Percentiles rank a stretch among this genome's conserved stretches.
Evolutionary conservation across 2,113 vertebrate genomes (phyloP).

Genomic region (Pollimyrus isidori): DNA sequence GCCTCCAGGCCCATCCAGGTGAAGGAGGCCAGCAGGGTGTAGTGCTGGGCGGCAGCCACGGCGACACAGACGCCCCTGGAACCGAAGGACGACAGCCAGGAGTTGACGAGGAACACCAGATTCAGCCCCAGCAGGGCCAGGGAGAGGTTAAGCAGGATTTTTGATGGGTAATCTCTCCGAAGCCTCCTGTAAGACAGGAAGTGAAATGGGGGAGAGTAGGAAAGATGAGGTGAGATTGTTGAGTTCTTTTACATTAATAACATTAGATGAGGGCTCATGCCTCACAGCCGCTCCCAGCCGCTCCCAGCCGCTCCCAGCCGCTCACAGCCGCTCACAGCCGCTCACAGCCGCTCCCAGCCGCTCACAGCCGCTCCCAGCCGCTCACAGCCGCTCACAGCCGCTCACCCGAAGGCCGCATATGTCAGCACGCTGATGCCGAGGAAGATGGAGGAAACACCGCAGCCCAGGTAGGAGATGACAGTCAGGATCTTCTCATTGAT

Average conservation of each 20-base stretch:
- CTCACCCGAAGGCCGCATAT: constrained; percentile 77
- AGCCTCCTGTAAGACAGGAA: constrained; percentile 60
- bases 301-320: too few species aligned
- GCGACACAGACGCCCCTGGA: constrained; percentile 59
- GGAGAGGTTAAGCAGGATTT: constrained; percentile 82
- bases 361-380: too few species aligned
- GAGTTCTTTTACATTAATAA: not conserved
- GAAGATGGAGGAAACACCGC: constrained; percentile 77
- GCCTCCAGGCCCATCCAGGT: constrained; percentile 85
- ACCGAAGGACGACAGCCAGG: constrained; percentile 70
- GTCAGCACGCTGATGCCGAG: constrained; percentile 71
- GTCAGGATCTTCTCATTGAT: constrained; percentile 62
- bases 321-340: too few species aligned
- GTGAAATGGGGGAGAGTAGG: not conserved
- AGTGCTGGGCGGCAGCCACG: constrained; percentile 62
- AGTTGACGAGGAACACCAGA: constrained; percentile 69
- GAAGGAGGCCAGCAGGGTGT: constrained; percentile 78
- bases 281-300: too few species aligned
- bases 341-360: too few species aligned
- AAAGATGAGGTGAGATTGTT: not conserved
- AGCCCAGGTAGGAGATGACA: constrained; percentile 71
- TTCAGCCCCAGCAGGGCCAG: constrained; percentile 74
- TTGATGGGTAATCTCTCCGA: constrained; percentile 71
- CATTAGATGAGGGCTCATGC: not conserved
- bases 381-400: not conserved